Base-by-base conservation (phyloP, 2,113 vertebrate species). In the Aphyosemion australe region DNA sequence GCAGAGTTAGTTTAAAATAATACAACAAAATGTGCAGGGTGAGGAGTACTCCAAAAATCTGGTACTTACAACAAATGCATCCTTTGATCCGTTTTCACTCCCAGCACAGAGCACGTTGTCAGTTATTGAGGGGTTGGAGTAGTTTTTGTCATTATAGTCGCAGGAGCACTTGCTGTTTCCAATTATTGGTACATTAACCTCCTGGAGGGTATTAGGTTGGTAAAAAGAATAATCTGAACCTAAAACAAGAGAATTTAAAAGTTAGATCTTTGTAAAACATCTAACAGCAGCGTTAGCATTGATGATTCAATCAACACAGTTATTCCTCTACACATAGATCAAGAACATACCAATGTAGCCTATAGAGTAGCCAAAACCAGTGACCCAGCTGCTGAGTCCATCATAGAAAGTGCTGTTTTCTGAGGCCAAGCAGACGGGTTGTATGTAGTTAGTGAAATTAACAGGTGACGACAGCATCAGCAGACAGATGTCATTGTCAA, bases 21-120 rank as follows among this genome's bases (percentile, higher is more conserved):
- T 16, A 46, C 7, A 43, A 32, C 39, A 41, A 41, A 41, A 41
- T 6, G n/a, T 4, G 5, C n/a, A n/a, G n/a, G n/a, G n/a, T n/a
- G 6, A 46, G 1, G 8, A 46, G 6, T 16, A 46, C n/a, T 16
- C 1, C 2, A 16, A 46, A 46, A 16, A 16, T 16, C n/a, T 16
- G 43, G 15, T 42, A 2, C 1, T 12, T 37, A 79, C 74, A 78
- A 72, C 65, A 42, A 91, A 94, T 16, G 91, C 66, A 1, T 91
- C 93, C 45, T 84, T 91, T 32, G 87, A 86, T 8, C 92, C 94
- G 0, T 7, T 12, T 0, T 58, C 3, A 2, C 15, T 60, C 16
- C 92, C 93, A 0, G 94, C 92, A 52, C 94, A 94, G 48, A 94
- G 69, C 91, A 92, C 93, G 83, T 92, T 90, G 14, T 75, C 61